A percentile compares a stretch with the other conserved stretches of the same genome.
These are phyloP conservation scores for Erythrocercus mccallii DNA, from an alignment of 2,113 vertebrate species.

Conservation along the genomic window DNA sequence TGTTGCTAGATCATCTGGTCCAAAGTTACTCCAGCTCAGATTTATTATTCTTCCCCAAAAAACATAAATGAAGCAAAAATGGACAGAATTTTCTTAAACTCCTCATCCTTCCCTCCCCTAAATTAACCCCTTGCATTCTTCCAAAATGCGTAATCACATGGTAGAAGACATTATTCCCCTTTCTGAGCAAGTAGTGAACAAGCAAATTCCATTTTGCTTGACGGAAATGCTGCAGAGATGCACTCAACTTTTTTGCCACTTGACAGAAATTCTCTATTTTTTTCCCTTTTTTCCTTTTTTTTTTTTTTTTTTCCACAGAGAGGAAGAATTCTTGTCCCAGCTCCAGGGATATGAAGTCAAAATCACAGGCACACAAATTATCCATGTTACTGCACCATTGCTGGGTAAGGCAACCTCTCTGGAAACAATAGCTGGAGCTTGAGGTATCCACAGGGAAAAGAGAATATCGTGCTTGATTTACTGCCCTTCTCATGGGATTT, in stretches of 20 bases:
- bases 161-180: neutral
- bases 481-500: constrained; percentile 15
- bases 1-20: neutral
- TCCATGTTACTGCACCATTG: neutral
- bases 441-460: constrained; percentile 8
- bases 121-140: neutral
- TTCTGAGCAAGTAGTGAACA: neutral
- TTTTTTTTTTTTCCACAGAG: neutral
- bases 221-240: neutral
- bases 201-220: neutral
- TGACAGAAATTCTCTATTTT: neutral
- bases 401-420: neutral
- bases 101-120: neutral
- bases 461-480: neutral
- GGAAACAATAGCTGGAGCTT: neutral
- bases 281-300: neutral
- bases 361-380: neutral
- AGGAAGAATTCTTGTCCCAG: neutral
- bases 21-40: neutral
- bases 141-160: neutral
- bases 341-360: neutral
- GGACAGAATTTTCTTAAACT: neutral
- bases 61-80: neutral
- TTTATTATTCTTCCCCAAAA: neutral
- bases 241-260: neutral